phyloP scores from a whole-genome alignment of 2,888 invertebrate genomes.

The Azorinus chamasolen region DNA sequence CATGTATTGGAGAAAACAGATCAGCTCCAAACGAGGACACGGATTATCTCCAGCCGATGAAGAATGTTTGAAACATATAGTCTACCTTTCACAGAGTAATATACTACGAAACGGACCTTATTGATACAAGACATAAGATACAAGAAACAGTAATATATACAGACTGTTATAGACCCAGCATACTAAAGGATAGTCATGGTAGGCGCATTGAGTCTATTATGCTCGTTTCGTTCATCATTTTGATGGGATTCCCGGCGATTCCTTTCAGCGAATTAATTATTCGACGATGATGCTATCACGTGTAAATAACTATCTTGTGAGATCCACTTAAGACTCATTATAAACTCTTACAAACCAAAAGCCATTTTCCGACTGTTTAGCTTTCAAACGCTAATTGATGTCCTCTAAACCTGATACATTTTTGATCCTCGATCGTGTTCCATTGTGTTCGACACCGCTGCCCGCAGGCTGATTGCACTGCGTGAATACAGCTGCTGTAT shows the following conservation, averaged over 20 bases:
- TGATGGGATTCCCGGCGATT: slow-evolving; percentile 3
- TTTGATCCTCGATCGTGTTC: background rate
- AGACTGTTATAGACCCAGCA: no score
- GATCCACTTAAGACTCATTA: slow-evolving; percentile 56
- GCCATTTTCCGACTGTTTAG: slow-evolving; percentile 61
- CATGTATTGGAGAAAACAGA: no score
- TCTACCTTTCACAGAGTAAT: no score
- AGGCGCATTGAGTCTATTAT: no score
- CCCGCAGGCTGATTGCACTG: slow-evolving; percentile 14
- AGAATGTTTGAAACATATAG: no score
- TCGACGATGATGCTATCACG: slow-evolving; percentile 21
- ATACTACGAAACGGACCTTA: no score
- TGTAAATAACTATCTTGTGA: slow-evolving; percentile 47
- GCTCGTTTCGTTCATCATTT: background rate
- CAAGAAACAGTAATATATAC: no score
- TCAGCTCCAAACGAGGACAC: no score
- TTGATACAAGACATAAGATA: no score
- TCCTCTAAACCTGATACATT: slow-evolving; percentile 21
- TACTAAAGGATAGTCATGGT: no score
- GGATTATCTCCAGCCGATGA: no score
- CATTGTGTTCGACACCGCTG: slow-evolving; percentile 2
- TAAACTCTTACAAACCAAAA: slow-evolving; percentile 36
- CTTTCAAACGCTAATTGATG: slow-evolving; percentile 53
- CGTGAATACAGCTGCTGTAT: slow-evolving; percentile 37
- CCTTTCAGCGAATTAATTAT: slow-evolving; percentile 26